Base-by-base conservation (phyloP, 2,797 vertebrate species). In the Masticophis lateralis region DNA sequence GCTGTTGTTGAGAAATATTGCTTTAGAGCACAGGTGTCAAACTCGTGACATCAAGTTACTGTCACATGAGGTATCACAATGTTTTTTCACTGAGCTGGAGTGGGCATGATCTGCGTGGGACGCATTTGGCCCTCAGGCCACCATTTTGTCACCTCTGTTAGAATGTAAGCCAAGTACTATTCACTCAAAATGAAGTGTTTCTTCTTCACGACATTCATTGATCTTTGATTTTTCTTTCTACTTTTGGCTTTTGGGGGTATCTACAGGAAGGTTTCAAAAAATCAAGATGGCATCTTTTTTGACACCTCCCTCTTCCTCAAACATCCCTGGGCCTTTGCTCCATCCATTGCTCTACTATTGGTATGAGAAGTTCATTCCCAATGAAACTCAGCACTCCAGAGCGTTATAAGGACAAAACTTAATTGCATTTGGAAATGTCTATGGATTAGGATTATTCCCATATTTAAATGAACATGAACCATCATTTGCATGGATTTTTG, bases 21-120 rank as follows among this genome's bases (percentile, higher is more conserved):
- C 37, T 79, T 43, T 79, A 43, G 16, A 79, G 32, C 63, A 74
- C 27, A 63, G 27, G 25, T 63, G 27, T 12, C 61, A 63, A 63
- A 63, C 3, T 12, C 0, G 1, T 4, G 60, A 10, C 10, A 1
- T 63, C 27, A 63, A 3, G 0, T 63, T 63, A 28, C 4, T 3
- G 0, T 63, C 25, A 12, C 1, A 0, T 28, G 61, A 63, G 27
- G 27, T 63, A 63, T 63, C 27, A 4, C 60, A 4, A 28, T 0
- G 3, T 28, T 63, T 63, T 28, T 28, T 28, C 10, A 1, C 61
- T 63, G 27, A 63, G 10, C 61, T 63, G 25, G 25, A 2, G 11
- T 66, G 27, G 61, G 11, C 0, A 4, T 66, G 27, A 27, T 4
- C 61, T 61, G 61, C 27, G 12, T 4, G 3, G 4, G 61, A 61